A percentile compares a stretch with the other conserved stretches of the same genome.
Evolutionary conservation across 1,140 invertebrate genomes (phyloP).

Genomic region (Bombus pyrosoma): DNA sequence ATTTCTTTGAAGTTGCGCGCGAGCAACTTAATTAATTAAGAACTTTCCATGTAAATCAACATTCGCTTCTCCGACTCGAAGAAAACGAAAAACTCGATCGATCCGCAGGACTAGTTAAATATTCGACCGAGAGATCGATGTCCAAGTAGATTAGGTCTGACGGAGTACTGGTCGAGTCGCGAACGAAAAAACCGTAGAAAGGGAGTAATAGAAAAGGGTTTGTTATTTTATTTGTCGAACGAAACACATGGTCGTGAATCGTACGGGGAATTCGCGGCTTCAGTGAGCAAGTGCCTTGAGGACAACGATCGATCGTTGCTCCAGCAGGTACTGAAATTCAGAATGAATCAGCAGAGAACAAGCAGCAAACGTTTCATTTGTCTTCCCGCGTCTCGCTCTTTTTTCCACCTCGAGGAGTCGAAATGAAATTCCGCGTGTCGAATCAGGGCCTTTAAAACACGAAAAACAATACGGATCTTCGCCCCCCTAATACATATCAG

Average conservation of each 20-base stretch:
- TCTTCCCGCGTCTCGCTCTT: not conserved
- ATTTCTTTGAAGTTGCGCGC: not conserved
- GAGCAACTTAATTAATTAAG: not conserved
- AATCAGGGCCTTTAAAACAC: not conserved
- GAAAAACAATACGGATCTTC: not conserved
- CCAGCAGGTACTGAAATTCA: constrained; percentile 35
- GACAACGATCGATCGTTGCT: constrained; percentile 47
- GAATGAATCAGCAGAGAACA: constrained; percentile 34
- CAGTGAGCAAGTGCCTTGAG: constrained; percentile 42
- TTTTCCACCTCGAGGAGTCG: not conserved
- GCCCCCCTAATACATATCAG: not conserved
- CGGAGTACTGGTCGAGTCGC: not conserved
- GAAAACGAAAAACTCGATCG: too few species aligned
- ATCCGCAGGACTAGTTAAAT: not conserved
- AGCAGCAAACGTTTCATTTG: constrained; percentile 16
- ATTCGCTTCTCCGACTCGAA: not conserved
- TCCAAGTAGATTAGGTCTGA: not conserved
- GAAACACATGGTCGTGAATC: constrained; percentile 14
- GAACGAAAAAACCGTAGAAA: not conserved
- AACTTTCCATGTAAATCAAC: not conserved
- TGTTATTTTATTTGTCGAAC: not conserved
- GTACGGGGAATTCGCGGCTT: constrained; percentile 22
- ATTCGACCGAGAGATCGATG: not conserved
- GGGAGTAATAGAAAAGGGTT: not conserved
- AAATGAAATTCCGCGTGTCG: constrained; percentile 18